A percentile compares a stretch with the other conserved stretches of the same genome.
These are phyloP conservation scores for Cygnus buccinator DNA, from an alignment of 2,113 vertebrate species.

Conservation along the genomic window DNA sequence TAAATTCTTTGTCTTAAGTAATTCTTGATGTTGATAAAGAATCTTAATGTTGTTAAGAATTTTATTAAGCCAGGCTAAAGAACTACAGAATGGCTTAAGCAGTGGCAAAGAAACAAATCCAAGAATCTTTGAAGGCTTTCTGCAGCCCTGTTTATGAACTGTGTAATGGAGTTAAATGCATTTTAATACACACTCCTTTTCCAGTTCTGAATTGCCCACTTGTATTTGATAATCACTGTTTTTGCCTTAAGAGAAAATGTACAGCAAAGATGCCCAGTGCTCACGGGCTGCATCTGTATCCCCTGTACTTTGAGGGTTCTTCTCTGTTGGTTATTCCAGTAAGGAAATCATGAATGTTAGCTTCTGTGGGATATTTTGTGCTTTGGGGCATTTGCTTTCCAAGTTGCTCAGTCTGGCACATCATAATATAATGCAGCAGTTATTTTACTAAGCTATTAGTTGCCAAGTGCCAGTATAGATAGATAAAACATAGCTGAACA, in stretches of 20 bases:
- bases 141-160: background rate
- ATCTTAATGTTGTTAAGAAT: background rate
- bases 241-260: background rate
- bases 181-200: background rate
- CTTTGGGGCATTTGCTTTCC: background rate
- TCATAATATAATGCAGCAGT: background rate
- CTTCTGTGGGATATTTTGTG: background rate
- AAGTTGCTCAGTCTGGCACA: background rate
- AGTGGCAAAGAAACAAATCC: background rate
- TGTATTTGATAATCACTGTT: background rate
- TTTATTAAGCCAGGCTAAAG: background rate
- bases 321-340: background rate
- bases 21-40: background rate
- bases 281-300: background rate
- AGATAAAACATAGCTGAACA: background rate
- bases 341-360: fast-evolving
- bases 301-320: background rate
- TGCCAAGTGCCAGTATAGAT: background rate
- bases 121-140: background rate
- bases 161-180: background rate
- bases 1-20: background rate
- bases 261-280: background rate
- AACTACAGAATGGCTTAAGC: background rate
- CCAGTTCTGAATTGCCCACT: background rate
- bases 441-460: background rate